A percentile compares a stretch with the other conserved stretches of the same genome.
These are phyloP conservation scores for Dynastes grantii DNA, from an alignment of 2,888 invertebrate genomes.

Conservation along the genomic window DNA sequence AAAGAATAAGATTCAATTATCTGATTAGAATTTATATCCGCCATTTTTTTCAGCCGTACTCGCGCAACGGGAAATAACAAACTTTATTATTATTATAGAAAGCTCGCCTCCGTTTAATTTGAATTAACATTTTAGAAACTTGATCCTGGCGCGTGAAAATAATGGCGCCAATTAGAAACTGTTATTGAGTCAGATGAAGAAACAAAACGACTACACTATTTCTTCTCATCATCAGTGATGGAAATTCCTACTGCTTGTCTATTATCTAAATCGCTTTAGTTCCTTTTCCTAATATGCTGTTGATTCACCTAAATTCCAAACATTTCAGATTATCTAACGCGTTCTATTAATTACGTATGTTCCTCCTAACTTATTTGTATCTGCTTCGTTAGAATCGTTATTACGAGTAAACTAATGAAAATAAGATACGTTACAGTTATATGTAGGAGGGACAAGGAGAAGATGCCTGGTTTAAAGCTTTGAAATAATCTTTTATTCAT, in stretches of 20 bases:
- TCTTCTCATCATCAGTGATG: neutral
- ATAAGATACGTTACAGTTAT: too few relatives aligned
- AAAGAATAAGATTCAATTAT: conserved; percentile 20
- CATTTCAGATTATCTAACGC: neutral
- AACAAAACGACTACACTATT: neutral
- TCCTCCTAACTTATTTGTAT: neutral
- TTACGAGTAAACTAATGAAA: too few relatives aligned
- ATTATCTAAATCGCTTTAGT: neutral
- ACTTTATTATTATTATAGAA: conserved; percentile 32
- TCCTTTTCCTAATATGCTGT: neutral
- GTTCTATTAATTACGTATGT: conserved; percentile 5
- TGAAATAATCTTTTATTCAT: conserved; percentile 12
- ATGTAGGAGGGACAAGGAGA: too few relatives aligned
- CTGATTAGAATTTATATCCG: conserved; percentile 28
- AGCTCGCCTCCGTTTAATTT: conserved; percentile 21
- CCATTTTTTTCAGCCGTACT: neutral
- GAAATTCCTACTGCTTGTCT: neutral
- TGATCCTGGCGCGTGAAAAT: neutral
- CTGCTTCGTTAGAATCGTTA: neutral
- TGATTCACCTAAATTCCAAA: conserved; percentile 10
- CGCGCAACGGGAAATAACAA: neutral
- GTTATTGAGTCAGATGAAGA: neutral
- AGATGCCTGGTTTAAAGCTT: neutral
- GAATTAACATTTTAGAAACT: conserved; percentile 39
- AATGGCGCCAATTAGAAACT: conserved; percentile 36